These are phyloP conservation scores for Zosterops pallidus DNA, from an alignment of 2,113 vertebrate species.

Conservation along the genomic window DNA sequence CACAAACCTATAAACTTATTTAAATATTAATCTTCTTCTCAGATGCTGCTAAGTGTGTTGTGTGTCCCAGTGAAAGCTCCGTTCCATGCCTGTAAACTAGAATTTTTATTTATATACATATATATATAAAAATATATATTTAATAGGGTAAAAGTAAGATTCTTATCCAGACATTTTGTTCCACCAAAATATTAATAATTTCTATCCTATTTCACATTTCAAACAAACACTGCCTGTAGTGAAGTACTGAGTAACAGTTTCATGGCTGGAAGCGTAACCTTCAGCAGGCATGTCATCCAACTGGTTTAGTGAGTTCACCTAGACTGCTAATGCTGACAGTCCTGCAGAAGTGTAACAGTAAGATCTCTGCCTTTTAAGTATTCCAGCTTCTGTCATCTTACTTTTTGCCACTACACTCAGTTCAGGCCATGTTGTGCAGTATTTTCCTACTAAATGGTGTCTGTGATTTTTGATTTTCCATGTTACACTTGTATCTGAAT, in stretches of 20 bases:
- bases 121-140: background rate
- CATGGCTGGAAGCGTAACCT: background rate
- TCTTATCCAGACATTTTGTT: background rate
- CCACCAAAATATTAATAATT: background rate
- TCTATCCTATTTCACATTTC: background rate
- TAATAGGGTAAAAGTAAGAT: background rate
- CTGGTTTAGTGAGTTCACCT: conserved; percentile 53
- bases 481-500: background rate
- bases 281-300: background rate
- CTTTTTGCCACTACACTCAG: background rate
- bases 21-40: background rate
- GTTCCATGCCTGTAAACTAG: background rate
- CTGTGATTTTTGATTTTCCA: background rate
- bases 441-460: background rate
- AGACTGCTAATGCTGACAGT: background rate
- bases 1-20: background rate
- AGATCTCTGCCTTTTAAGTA: background rate
- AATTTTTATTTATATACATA: background rate
- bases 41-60: background rate
- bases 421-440: background rate
- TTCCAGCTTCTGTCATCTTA: background rate
- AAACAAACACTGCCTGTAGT: background rate
- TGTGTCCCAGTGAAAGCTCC: background rate
- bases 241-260: conserved; percentile 11
- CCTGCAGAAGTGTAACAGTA: background rate